Base-by-base conservation (phyloP, 2,888 invertebrate species). In the Neoscelio sp. region DNA sequence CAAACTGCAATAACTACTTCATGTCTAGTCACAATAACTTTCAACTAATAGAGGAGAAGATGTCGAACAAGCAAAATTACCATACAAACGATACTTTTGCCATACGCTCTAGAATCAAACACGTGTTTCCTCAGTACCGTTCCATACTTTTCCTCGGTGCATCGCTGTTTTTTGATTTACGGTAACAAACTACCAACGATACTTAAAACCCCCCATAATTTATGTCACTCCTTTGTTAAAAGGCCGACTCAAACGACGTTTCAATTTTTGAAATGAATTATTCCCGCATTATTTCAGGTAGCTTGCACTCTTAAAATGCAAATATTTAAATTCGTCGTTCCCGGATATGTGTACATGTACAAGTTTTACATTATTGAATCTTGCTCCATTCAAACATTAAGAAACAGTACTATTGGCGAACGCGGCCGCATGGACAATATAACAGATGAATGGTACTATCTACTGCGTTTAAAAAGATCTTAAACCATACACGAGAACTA, bases 361-460 rank as follows among this genome's bases (percentile, higher is more conserved):
- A 23, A 48, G 42, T 8, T 52, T 56, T 18, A 54, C 54, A 18
- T 58, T 40, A 58, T 50, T 70, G 58, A 58, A 70, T 58, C 56
- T 35, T 58, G 65, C 48, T 65, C 64, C 58, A 74, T 74, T 74
- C 58, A 74, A 74, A 58, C 50, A 64, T 54, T 48, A 13, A 38
- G 60, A 62, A 60, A 62, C 52, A 60, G 46, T 12, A 56, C 38
- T 23, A 56, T 42, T 10, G 30, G 18, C 8, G 60, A 15, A 42
- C 15, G 38, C 38, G 8, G 28, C 35, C 17, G 23, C 26, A 17
- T 6, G 58, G 30, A 50, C 50, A 50, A 58, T 50, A 50, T 50
- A 65, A 42, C 50, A 65, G 50, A 74, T 65, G 74, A 74, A 74
- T 74, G 38, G 65, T 48, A 52, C 64, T 50, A 42, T 58, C 65